Percentiles rank a stretch among this genome's conserved stretches.
These are phyloP conservation scores for Bradypodion pumilum DNA, from an alignment of 2,797 vertebrate genomes.

Conservation along the genomic window DNA sequence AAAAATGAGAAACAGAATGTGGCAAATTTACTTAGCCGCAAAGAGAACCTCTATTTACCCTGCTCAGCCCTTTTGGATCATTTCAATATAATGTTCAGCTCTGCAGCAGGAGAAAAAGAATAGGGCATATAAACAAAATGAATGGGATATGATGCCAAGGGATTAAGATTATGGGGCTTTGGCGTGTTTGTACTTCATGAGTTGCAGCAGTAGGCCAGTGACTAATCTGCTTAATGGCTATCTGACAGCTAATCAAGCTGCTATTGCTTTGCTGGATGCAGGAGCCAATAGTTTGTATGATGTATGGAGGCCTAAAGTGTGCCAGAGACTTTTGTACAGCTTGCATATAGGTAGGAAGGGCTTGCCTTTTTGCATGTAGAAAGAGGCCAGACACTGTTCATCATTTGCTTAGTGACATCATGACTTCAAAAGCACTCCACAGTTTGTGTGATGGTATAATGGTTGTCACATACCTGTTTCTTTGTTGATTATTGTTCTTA, in stretches of 20 bases:
- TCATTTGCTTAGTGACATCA: neutral
- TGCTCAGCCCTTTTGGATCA: neutral
- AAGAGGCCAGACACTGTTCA: neutral
- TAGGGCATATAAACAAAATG: neutral
- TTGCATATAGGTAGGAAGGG: neutral
- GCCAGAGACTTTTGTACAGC: neutral
- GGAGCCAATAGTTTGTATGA: slow-evolving; percentile 25
- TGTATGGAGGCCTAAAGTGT: slow-evolving; percentile 9
- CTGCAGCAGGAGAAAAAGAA: too few relatives aligned
- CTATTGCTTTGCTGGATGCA: slow-evolving; percentile 12
- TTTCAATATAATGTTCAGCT: neutral
- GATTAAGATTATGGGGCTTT: neutral
- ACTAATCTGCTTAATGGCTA: slow-evolving; percentile 31
- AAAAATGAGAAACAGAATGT: neutral
- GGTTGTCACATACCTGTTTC: neutral
- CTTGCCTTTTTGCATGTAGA: neutral
- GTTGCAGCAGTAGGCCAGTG: slow-evolving; percentile 14
- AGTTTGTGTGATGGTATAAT: neutral
- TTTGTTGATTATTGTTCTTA: slow-evolving; percentile 8
- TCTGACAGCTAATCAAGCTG: slow-evolving; percentile 29
- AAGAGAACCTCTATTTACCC: neutral
- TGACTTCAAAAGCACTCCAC: neutral
- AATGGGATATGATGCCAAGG: neutral
- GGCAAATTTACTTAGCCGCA: neutral
- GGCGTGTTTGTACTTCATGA: neutral